A percentile compares a stretch with the other conserved stretches of the same genome.
Conservation (phyloP, 2,888 invertebrate species). For the Escarpia spicata region DNA sequence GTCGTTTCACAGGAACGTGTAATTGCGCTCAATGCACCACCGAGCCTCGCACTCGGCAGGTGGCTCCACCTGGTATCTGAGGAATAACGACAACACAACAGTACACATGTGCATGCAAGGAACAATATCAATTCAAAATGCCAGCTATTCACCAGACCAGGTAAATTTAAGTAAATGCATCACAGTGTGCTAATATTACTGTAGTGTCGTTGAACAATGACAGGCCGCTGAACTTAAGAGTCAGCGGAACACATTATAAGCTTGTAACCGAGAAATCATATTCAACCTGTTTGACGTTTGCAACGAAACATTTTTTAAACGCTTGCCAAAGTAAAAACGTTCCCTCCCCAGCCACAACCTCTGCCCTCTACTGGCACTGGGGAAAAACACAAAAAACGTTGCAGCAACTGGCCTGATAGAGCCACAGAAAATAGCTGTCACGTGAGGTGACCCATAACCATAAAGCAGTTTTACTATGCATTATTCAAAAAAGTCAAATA, state of each 20-base stretch:
- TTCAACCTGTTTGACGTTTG: not conserved
- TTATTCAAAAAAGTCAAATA: too few relatives aligned
- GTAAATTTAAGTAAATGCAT: too few relatives aligned
- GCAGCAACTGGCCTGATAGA: not conserved
- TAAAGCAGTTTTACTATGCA: too few relatives aligned
- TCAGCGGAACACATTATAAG: not conserved
- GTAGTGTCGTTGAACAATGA: not conserved
- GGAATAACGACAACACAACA: not conserved
- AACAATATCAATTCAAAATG: not conserved
- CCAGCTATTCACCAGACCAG: not conserved
- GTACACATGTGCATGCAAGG: not conserved
- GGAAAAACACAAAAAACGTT: not conserved
- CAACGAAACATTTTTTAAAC: not conserved
- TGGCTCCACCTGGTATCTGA: not conserved
- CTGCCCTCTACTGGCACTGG: not conserved
- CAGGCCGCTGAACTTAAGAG: not conserved
- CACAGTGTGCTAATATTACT: not conserved
- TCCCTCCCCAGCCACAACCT: not conserved
- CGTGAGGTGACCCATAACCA: too few relatives aligned
- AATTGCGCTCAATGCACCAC: not conserved
- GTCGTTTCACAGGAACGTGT: not conserved
- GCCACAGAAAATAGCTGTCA: constrained; percentile 6
- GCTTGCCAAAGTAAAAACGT: not conserved
- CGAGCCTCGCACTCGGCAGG: not conserved
- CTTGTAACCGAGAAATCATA: not conserved